These are phyloP conservation scores for Epinephelus cyanopodus DNA, from an alignment of 2,113 vertebrate species.

Conservation along the genomic window DNA sequence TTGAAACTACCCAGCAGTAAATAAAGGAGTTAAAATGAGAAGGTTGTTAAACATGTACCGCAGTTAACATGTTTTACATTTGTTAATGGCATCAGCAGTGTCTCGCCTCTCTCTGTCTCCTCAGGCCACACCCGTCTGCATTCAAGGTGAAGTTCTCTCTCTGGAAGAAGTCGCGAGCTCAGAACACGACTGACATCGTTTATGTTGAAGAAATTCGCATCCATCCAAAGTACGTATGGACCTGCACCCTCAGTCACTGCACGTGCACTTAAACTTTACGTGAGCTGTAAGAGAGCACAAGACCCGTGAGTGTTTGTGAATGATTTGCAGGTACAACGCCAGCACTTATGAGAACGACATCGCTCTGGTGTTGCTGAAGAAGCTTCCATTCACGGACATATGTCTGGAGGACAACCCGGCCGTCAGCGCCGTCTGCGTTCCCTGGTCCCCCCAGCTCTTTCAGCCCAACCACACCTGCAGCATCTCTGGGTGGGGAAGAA, in stretches of 20 bases:
- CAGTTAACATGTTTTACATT: no score
- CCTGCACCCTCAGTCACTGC: background rate
- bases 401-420: slow-evolving; percentile 78
- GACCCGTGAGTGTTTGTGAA: no score
- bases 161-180: slow-evolving; percentile 55
- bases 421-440: slow-evolving; percentile 88
- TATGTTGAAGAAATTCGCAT: slow-evolving; percentile 81
- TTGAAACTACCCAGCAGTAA: no score
- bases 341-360: slow-evolving; percentile 93
- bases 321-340: slow-evolving; percentile 75
- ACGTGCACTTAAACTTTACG: no score
- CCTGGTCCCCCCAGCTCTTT: slow-evolving; percentile 92
- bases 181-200: slow-evolving; percentile 68
- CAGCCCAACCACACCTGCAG: slow-evolving; percentile 86
- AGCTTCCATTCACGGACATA: rapidly evolving
- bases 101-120: background rate
- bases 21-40: no score
- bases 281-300: no score
- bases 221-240: slow-evolving; percentile 81
- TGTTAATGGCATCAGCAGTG: no score
- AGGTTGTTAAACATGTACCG: no score
- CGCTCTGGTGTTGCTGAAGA: slow-evolving; percentile 88
- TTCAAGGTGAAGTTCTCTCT: slow-evolving; percentile 89
- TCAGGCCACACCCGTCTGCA: slow-evolving; percentile 76
- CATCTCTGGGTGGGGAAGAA: slow-evolving; percentile 94